Conservation (phyloP, 2,888 invertebrate genomes). For the Agrilus cyanescens region DNA sequence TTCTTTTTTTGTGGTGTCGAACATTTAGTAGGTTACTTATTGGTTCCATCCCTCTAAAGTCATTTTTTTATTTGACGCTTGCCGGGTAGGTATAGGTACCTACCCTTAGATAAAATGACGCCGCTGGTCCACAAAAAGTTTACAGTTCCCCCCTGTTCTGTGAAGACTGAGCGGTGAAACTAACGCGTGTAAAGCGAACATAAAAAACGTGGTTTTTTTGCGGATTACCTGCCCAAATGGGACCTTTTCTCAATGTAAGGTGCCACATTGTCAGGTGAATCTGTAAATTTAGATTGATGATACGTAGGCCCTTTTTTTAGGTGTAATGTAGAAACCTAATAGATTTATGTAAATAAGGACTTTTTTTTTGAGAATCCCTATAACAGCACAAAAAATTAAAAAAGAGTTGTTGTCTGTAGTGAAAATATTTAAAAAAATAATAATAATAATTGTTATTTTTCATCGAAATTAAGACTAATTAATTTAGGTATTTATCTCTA, state of each 20-base stretch:
- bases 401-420: too few relatives aligned
- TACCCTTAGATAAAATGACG: conserved; percentile 19
- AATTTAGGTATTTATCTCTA: too few relatives aligned
- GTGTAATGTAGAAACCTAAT: too few relatives aligned
- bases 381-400: too few relatives aligned
- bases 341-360: too few relatives aligned
- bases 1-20: conserved; percentile 31
- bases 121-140: conserved; percentile 17
- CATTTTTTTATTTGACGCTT: conserved; percentile 24
- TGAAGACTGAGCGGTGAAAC: background rate
- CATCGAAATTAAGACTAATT: too few relatives aligned
- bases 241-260: conserved; percentile 3
- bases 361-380: too few relatives aligned
- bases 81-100: conserved; percentile 14
- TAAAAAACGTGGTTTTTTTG: conserved; percentile 23
- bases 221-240: conserved; percentile 18
- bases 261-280: conserved; percentile 20
- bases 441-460: too few relatives aligned
- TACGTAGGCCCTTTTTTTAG: background rate
- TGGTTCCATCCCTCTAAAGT: conserved; percentile 25
- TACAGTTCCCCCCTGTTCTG: conserved; percentile 12
- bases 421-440: too few relatives aligned
- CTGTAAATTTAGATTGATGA: conserved; percentile 3
- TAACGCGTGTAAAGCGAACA: conserved; percentile 5
- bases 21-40: conserved; percentile 30